These are phyloP conservation scores for Tachina fera DNA, from an alignment of 2,888 invertebrate species.

Conservation along the genomic window DNA sequence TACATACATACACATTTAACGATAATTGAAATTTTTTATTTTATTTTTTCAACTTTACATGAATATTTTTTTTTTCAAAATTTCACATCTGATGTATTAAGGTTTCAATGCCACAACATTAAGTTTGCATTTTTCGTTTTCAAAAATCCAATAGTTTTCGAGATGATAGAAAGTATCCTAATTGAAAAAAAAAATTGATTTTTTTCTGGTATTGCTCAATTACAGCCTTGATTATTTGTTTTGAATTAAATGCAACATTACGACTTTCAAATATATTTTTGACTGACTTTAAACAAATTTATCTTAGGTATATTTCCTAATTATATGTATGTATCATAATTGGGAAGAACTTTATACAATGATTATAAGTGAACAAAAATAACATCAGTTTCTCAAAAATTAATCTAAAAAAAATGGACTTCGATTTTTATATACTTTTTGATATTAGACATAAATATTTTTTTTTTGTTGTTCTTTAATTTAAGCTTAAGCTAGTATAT, in stretches of 20 bases:
- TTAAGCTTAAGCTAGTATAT: slow-evolving; percentile 67
- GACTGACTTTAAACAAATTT: slow-evolving; percentile 80
- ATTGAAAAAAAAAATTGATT: slow-evolving; percentile 11
- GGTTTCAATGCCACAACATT: neutral
- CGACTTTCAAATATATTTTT: slow-evolving; percentile 77
- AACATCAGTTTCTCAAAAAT: slow-evolving; percentile 78
- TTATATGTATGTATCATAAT: slow-evolving; percentile 65
- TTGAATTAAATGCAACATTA: slow-evolving; percentile 51
- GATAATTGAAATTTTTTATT: neutral
- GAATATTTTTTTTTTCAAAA: neutral
- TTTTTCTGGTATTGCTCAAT: slow-evolving; percentile 56
- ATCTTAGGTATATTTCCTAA: slow-evolving; percentile 75
- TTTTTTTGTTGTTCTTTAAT: slow-evolving; percentile 49
- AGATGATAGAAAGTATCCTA: slow-evolving; percentile 43
- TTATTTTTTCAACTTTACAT: neutral
- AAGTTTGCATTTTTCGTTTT: slow-evolving; percentile 34
- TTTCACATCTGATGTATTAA: neutral
- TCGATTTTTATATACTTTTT: slow-evolving; percentile 80
- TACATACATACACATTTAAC: neutral
- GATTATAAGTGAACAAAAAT: slow-evolving; percentile 82
- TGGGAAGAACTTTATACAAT: slow-evolving; percentile 74
- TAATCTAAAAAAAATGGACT: slow-evolving; percentile 79
- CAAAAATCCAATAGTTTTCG: slow-evolving; percentile 66
- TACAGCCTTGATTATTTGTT: slow-evolving; percentile 59
- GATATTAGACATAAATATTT: slow-evolving; percentile 44